Base-by-base conservation (phyloP, 2,797 vertebrate species). In the Thunnus albacares region DNA sequence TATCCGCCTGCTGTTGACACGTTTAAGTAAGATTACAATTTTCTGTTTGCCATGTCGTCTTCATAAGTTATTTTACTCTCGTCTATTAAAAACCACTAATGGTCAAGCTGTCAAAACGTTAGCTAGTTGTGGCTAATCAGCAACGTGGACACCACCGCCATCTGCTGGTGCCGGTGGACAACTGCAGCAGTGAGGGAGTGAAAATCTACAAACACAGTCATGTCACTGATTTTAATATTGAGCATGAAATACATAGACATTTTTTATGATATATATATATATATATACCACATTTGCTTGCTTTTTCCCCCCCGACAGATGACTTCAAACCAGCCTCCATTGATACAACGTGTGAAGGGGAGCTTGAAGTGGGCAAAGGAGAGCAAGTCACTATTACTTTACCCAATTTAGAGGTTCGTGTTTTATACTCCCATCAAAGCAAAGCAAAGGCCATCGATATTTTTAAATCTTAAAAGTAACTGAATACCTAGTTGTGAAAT, bases 281-380 rank as follows among this genome's bases (percentile, higher is more conserved):
- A 6, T 55, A 24, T 49, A 49, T 11, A 38, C 38, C 18, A 20
- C 7, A n/a, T 51, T 14, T 30, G 11, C 0, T 15, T 38, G 53
- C 2, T 60, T 30, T 35, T 8, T 22, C 47, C 9, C 6, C 18
- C 8, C 47, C n/a, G 2, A 22, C 92, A 99, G 98, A 99, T 98
- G 98, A 99, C 90, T 99, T 99, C 90, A 99, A 99, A 88, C 98
- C 98, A 84, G 98, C 98, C 20, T 99, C 98, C 65, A 99, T 99
- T 86, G 98, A 99, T 82, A 98, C 97, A 20, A 89, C 97, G 35
- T 98, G 97, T 93, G 97, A 99, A 95, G 98, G 98, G 41, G 96
- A 98, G 43, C 97, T 99, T 74, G 97, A 99, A 91, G 97, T 99
- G 47, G 98, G 98, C 76, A 98, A 98, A 95, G 98, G 98, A 87